Conservation (phyloP, 2,888 invertebrate genomes). For the Macrophya alboannulata region DNA sequence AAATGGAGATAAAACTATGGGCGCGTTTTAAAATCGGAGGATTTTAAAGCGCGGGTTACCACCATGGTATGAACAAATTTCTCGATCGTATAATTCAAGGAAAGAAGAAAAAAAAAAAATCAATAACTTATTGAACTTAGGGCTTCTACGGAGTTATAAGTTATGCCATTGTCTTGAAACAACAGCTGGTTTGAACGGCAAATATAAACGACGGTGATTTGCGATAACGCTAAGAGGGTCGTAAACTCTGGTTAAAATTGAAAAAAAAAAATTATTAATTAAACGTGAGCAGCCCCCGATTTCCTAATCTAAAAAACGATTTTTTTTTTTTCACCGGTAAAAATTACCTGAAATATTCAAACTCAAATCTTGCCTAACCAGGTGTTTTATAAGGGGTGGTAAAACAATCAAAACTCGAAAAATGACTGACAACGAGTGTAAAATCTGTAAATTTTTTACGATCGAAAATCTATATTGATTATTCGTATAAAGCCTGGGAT, state of each 20-base stretch:
- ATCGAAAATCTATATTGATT: slow-evolving; percentile 10
- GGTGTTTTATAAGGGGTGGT: background rate
- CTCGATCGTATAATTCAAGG: slow-evolving; percentile 7
- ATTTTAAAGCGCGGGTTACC: background rate
- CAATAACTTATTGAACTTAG: slow-evolving; percentile 36
- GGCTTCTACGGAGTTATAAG: slow-evolving; percentile 6
- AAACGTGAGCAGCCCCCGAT: background rate
- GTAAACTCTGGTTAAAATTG: slow-evolving; percentile 29
- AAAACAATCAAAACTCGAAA: background rate
- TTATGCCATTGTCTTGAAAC: slow-evolving; percentile 40
- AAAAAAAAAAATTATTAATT: background rate
- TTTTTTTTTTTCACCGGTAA: slow-evolving; percentile 15
- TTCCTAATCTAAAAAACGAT: background rate
- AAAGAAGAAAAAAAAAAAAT: background rate
- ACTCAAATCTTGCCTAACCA: background rate
- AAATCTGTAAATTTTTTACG: slow-evolving; percentile 15
- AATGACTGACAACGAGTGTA: slow-evolving; percentile 2
- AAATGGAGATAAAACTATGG: background rate
- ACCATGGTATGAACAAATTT: background rate
- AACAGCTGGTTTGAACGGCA: slow-evolving; percentile 35
- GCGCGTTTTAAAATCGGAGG: background rate
- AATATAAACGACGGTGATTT: slow-evolving; percentile 44
- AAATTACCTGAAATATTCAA: slow-evolving; percentile 1
- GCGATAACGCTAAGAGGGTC: slow-evolving; percentile 25
- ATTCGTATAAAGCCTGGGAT: background rate